Evolutionary conservation across 1,140 invertebrate species (phyloP), one percentile per base, ranked within the genome.

Genomic region (Papilio polyxenes): DNA sequence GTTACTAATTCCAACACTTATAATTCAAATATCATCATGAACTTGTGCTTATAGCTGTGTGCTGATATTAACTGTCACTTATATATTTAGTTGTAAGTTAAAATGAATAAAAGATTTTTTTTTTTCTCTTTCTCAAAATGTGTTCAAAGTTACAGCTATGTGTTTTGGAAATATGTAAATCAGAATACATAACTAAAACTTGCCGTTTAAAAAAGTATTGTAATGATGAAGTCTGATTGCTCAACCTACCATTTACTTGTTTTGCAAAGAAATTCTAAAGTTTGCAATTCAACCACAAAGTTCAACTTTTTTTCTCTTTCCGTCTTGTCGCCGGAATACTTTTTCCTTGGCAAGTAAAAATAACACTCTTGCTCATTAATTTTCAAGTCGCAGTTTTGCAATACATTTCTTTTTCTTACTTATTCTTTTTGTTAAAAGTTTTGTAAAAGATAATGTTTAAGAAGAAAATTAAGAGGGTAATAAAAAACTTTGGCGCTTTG

Each of bases 201-300:
- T 69, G 78, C 37, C 31, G 1, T 44, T 69, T 49, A 69, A n/a
- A 44, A 65, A 80, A 80, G 78, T 80, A 69, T 77, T 48, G 37
- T 80, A 80, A 80, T 80, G 78, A 80, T 59, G 59, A 49, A 80
- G 62, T 69, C 78, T 69, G 78, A 80, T 72, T 80, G 78, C 78
- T 80, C 78, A 80, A 80, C 78, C 48, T 65, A 80, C 78, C 62
- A 59, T 49, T 72, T 72, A 72, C 65, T 72, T 80, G 78, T 80
- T 80, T 80, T 69, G 78, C 17, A 80, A 80, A 80, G 78, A 80
- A 80, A 69, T 80, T 80, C 62, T 80, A 80, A 80, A 80, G 78
- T 80, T 80, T 65, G 59, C n/a, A 69, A 80, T 80, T 40, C 59
- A 65, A 80, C 78, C 78, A 65, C 78, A 49, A 80, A 69, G 31